Percentiles rank a stretch among this genome's conserved stretches.
These are phyloP conservation scores for Darevskia mixta DNA, from an alignment of 2,797 vertebrate genomes.

Conservation along the genomic window DNA sequence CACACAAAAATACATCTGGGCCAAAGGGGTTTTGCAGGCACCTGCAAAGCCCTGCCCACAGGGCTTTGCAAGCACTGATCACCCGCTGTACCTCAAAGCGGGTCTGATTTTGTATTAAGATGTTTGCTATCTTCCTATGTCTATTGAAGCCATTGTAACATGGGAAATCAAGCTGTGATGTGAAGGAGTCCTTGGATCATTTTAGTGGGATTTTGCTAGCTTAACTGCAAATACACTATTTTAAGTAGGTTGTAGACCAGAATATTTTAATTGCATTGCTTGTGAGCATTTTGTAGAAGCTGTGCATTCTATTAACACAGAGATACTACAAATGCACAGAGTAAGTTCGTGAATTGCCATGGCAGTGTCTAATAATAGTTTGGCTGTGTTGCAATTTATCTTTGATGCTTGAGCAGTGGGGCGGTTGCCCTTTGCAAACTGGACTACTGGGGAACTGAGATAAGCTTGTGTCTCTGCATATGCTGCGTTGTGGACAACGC, in stretches of 20 bases:
- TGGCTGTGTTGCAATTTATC: not conserved
- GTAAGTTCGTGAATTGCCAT: not conserved
- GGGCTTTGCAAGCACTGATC: too few relatives aligned
- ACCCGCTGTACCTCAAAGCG: too few relatives aligned
- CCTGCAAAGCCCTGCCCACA: not conserved
- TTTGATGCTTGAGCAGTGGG: not conserved
- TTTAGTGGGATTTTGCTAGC: not conserved
- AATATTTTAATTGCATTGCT: not conserved
- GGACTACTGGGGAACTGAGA: not conserved
- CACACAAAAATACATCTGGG: too few relatives aligned
- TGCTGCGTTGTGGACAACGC: rapidly evolving
- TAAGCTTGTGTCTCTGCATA: not conserved
- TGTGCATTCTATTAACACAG: not conserved
- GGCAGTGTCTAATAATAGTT: not conserved
- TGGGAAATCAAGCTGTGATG: not conserved
- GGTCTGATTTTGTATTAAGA: not conserved
- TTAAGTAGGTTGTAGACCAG: not conserved
- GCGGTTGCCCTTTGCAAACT: not conserved
- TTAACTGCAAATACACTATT: not conserved
- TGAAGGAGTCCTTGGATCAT: not conserved
- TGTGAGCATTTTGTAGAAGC: not conserved
- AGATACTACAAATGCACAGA: not conserved
- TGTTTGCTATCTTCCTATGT: not conserved
- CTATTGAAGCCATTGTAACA: not conserved
- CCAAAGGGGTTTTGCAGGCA: not conserved